A percentile compares a stretch with the other conserved stretches of the same genome.
These are phyloP conservation scores for Rhinopithecus roxellana DNA, from an alignment of 2,113 vertebrate genomes.

Conservation along the genomic window DNA sequence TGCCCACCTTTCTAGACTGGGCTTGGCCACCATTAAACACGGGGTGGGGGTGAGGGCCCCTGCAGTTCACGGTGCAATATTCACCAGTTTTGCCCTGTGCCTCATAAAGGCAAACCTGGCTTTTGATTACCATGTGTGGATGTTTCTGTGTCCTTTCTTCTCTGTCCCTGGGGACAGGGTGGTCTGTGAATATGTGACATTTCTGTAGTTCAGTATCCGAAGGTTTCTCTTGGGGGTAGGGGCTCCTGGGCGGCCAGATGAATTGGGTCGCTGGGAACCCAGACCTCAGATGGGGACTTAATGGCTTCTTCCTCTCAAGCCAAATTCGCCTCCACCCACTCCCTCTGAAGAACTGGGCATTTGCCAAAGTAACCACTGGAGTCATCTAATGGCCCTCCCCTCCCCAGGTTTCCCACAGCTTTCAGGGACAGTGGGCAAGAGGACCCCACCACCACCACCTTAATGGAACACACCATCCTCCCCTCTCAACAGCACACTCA, in stretches of 20 bases:
- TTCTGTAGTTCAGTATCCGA: constrained; percentile 57
- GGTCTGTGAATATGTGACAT: constrained; percentile 52
- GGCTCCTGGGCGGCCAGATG: constrained; percentile 66
- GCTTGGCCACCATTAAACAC: neutral
- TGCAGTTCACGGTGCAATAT: constrained; percentile 54
- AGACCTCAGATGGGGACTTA: constrained; percentile 55
- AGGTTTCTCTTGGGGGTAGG: constrained; percentile 44
- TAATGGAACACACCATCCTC: neutral
- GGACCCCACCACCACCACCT: neutral
- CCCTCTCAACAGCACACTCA: neutral
- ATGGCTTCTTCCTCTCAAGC: constrained; percentile 72
- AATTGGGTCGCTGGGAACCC: constrained; percentile 59
- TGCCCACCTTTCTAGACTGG: neutral
- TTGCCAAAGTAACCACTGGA: constrained; percentile 78
- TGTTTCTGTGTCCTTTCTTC: neutral
- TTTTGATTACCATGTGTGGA: constrained; percentile 50
- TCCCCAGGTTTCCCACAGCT: constrained; percentile 60
- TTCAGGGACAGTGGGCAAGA: constrained; percentile 63
- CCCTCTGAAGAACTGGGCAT: constrained; percentile 68
- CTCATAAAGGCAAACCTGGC: constrained; percentile 56
- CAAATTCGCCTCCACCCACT: constrained; percentile 69
- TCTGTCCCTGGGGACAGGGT: constrained; percentile 32
- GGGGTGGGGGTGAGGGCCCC: constrained; percentile 20
- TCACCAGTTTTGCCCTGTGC: constrained; percentile 68
- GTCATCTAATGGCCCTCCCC: constrained; percentile 48